Evolutionary conservation across 2,888 invertebrate species (phyloP), one percentile per base, ranked within the genome.

Genomic region (Hirtodrosophila confusa): DNA sequence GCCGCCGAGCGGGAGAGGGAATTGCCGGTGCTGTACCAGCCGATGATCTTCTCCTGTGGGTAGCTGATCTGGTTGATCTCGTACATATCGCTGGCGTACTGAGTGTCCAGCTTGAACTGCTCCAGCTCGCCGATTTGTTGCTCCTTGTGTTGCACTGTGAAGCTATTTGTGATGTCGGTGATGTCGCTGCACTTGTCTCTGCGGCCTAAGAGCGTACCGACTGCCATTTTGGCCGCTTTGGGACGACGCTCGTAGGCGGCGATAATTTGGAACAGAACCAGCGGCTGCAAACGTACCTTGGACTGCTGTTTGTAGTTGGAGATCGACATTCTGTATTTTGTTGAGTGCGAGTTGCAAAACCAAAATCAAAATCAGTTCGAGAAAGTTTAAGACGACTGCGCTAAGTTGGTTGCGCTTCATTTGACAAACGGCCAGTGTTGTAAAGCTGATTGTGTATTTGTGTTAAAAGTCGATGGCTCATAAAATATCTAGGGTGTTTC

Each of bases 251-350:
- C 84, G 36, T 75, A 84, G 35, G 84, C 67, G 40, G 72, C 53
- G 6, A 83, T 71, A 7, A 84, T 83, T 45, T 84, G 74, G 31
- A 86, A 86, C 1, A 83, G 36, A 11, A 86, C 84, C 41, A 84
- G 8, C 0, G 86, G 84, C 11, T 83, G 74, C 2, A 84, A 3
- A 10, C 47, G 58, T 39, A 86, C 76, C 43, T 76, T 73, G 17
- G 74, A 10, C 7, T 65, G 61, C 6, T 77, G 5, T 53, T 49
- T 68, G n/a, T 62, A 75, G 37, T 66, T 70, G 2, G 50, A 60
- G 29, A 84, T 49, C n/a, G 67, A 76, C 78, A 78, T 78, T 45
- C 8, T 44, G 3, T 1, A 11, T 2, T 0, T 36, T 10, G 11
- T 6, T 10, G 6, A 8, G n/a, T 33, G 7, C 35, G 2, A 40